Evolutionary conservation across 2,888 invertebrate species (phyloP).

Genomic region (Flexamia atlantica): DNA sequence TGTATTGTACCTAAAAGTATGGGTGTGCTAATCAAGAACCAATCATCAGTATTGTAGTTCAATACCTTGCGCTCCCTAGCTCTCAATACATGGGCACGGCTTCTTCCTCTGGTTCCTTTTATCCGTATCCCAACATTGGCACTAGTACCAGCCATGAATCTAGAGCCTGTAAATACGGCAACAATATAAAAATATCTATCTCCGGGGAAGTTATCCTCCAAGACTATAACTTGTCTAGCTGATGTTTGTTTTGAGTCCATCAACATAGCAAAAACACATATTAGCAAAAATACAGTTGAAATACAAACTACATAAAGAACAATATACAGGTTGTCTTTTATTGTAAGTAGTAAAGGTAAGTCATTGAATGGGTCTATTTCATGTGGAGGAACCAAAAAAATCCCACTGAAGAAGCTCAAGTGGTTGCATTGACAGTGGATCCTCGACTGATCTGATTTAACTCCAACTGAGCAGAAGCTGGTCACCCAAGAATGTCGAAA

Average conservation of each 20-base stretch:
- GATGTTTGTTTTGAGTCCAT: neutral
- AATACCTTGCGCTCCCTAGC: neutral
- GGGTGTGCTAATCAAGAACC: neutral
- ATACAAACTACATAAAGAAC: neutral
- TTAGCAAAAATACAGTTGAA: neutral
- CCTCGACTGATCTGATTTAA: neutral
- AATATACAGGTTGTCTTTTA: conserved; percentile 5
- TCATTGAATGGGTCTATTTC: neutral
- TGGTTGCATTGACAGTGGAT: conserved; percentile 9
- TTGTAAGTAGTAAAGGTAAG: neutral
- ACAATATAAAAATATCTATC: conserved; percentile 16
- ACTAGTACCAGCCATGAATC: neutral
- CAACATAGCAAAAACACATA: neutral
- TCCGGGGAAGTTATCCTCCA: conserved; percentile 24
- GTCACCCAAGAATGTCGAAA: conserved; percentile 17
- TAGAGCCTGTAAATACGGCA: conserved; percentile 5
- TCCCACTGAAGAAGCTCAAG: neutral
- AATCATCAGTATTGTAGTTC: neutral
- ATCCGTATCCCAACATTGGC: neutral
- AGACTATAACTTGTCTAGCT: neutral
- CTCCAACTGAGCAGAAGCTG: neutral
- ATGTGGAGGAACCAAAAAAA: neutral
- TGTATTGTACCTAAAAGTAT: neutral
- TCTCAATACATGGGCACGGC: neutral
- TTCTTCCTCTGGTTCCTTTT: neutral